Evolutionary conservation across 2,888 invertebrate species (phyloP).

Genomic region (Oligia strigilis): DNA sequence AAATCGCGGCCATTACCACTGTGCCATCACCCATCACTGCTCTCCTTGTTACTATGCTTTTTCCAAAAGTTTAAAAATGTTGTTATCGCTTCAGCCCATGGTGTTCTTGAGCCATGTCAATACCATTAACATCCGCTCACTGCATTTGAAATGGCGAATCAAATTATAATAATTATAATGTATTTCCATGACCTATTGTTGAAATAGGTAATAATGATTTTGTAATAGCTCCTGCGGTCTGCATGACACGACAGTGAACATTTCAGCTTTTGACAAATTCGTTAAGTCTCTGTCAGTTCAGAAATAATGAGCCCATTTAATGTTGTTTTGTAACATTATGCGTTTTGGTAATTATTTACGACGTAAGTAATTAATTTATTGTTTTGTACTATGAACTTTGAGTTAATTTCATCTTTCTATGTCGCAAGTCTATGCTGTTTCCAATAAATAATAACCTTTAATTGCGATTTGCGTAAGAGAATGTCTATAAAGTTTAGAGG

Average conservation of each 20-base stretch:
- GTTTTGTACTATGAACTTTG: constrained; percentile 13
- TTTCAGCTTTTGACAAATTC: constrained; percentile 22
- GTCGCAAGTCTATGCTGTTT: constrained; percentile 30
- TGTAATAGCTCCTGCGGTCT: constrained; percentile 37
- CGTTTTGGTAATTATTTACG: constrained; percentile 17
- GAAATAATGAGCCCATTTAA: constrained; percentile 25
- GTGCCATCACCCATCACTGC: neutral
- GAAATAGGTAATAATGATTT: constrained; percentile 41
- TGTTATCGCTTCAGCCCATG: neutral
- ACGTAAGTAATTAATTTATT: neutral
- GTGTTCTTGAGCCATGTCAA: constrained; percentile 30
- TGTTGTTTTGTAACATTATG: constrained; percentile 23
- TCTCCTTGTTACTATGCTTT: neutral
- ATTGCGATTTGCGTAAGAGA: constrained; percentile 51
- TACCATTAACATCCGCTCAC: constrained; percentile 19
- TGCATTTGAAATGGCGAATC: constrained; percentile 44
- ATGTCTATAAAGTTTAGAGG: constrained; percentile 60
- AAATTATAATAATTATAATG: constrained; percentile 53
- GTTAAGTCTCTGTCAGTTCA: neutral
- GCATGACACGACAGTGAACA: constrained; percentile 25
- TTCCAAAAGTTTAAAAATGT: constrained; percentile 3
- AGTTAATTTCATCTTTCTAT: constrained; percentile 16
- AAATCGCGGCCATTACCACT: neutral
- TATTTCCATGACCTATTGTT: constrained; percentile 55
- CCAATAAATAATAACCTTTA: constrained; percentile 54